phyloP scores from a whole-genome alignment of 2,888 invertebrate genomes.

The Lypha dubia region DNA sequence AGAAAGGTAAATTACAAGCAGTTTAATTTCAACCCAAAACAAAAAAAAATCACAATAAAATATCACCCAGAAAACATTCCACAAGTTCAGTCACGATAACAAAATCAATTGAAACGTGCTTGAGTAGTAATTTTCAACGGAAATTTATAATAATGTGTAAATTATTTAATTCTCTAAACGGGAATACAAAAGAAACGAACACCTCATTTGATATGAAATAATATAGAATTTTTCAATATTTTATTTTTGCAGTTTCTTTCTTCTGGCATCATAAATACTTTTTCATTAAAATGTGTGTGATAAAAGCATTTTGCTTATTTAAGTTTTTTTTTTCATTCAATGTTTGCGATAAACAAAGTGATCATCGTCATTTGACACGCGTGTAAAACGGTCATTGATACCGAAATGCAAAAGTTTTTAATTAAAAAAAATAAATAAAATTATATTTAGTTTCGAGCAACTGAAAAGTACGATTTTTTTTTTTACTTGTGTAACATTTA shows the following conservation, averaged over 20 bases:
- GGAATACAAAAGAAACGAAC: conserved; percentile 10
- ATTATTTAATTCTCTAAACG: conserved; percentile 49
- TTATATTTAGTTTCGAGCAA: conserved; percentile 1
- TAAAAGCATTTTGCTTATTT: conserved; percentile 53
- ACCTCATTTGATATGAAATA: conserved; percentile 5
- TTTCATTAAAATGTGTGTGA: conserved; percentile 47
- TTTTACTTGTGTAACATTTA: not conserved
- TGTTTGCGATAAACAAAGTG: conserved; percentile 32
- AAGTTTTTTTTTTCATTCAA: not conserved
- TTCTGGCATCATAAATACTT: conserved; percentile 9
- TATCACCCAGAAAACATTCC: conserved; percentile 47
- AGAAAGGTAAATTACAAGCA: not conserved
- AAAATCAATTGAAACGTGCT: conserved; percentile 70
- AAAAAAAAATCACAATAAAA: not conserved
- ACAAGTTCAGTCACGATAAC: conserved; percentile 43
- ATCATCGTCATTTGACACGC: conserved; percentile 38
- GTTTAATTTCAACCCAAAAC: not conserved
- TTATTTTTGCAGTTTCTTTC: conserved; percentile 7
- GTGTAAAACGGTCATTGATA: conserved; percentile 66
- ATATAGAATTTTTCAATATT: conserved; percentile 1
- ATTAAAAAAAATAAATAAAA: not conserved
- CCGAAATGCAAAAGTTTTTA: not conserved
- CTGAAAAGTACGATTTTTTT: not conserved
- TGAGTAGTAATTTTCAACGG: conserved; percentile 54
- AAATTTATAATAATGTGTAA: conserved; percentile 40